phyloP scores from a whole-genome alignment of 1,140 invertebrate genomes.

The Polypedilum pembai region DNA sequence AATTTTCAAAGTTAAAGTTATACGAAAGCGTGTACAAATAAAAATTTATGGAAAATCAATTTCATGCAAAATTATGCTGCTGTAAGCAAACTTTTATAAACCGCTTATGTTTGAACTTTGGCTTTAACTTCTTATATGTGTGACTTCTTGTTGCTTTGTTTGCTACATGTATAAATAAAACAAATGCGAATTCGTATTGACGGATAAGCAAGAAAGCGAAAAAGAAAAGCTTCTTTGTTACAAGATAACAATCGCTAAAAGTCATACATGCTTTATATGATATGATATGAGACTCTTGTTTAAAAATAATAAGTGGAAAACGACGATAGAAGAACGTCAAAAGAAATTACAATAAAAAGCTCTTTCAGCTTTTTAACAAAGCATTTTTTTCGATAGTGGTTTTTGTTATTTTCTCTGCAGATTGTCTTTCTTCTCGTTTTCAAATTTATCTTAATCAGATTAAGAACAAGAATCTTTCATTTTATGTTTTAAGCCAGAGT shows the following conservation, averaged over 20 bases:
- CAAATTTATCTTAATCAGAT: too few relatives aligned
- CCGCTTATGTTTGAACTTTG: constrained; percentile 3
- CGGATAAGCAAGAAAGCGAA: not conserved
- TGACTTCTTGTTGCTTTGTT: not conserved
- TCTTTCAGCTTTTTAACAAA: not conserved
- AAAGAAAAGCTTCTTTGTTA: constrained; percentile 4
- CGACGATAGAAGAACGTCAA: not conserved
- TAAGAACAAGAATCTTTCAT: too few relatives aligned
- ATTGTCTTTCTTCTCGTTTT: too few relatives aligned
- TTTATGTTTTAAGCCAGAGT: too few relatives aligned
- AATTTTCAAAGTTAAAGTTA: too few relatives aligned
- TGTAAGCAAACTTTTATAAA: constrained; percentile 18
- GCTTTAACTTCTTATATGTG: not conserved
- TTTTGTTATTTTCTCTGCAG: too few relatives aligned
- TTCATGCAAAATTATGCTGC: not conserved
- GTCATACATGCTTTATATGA: constrained; percentile 12
- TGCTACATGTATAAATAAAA: too few relatives aligned
- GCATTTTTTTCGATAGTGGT: not conserved
- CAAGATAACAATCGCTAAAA: constrained; percentile 3
- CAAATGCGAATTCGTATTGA: not conserved
- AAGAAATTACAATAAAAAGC: constrained; percentile 7
- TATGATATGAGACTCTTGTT: not conserved
- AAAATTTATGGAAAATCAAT: constrained; percentile 19
- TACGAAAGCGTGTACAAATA: not conserved
- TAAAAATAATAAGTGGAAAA: not conserved